A percentile compares a stretch with the other conserved stretches of the same genome.
phyloP scores from a whole-genome alignment of 2,888 invertebrate genomes.

The Thymelicus sylvestris region DNA sequence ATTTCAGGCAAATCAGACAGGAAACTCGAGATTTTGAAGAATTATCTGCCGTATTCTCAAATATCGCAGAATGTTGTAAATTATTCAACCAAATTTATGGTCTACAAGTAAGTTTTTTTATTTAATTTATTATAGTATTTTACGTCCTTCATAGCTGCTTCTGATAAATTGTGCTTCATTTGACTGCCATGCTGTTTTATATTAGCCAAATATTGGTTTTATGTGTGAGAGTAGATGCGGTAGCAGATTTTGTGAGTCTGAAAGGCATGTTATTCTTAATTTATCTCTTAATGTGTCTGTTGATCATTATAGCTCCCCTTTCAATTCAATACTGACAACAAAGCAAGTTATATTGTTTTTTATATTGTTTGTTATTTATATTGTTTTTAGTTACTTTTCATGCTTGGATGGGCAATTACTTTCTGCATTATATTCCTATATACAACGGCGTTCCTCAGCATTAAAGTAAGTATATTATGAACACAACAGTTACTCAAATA shows the following conservation, averaged over 20 bases:
- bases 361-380: background rate
- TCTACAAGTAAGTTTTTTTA: slow-evolving; percentile 22
- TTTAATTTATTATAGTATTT: background rate
- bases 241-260: too few relatives aligned
- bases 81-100: slow-evolving; percentile 32
- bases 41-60: slow-evolving; percentile 22
- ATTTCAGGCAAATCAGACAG: background rate
- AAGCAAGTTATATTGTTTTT: background rate
- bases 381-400: slow-evolving; percentile 21
- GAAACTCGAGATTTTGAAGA: slow-evolving; percentile 21
- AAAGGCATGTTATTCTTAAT: too few relatives aligned
- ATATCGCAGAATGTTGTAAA: slow-evolving; percentile 28
- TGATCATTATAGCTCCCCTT: too few relatives aligned
- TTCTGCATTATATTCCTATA: slow-evolving; percentile 29
- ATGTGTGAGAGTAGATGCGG: too few relatives aligned
- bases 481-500: too few relatives aligned
- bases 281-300: too few relatives aligned
- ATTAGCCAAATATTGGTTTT: too few relatives aligned
- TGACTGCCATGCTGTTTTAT: too few relatives aligned
- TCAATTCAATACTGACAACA: background rate
- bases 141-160: background rate
- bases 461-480: slow-evolving; percentile 16
- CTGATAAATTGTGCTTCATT: too few relatives aligned
- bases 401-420: slow-evolving; percentile 22
- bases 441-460: slow-evolving; percentile 24